A percentile compares a stretch with the other conserved stretches of the same genome.
These are phyloP conservation scores for Drosophila ercepeae DNA, from an alignment of 1,140 invertebrate genomes.

Conservation along the genomic window DNA sequence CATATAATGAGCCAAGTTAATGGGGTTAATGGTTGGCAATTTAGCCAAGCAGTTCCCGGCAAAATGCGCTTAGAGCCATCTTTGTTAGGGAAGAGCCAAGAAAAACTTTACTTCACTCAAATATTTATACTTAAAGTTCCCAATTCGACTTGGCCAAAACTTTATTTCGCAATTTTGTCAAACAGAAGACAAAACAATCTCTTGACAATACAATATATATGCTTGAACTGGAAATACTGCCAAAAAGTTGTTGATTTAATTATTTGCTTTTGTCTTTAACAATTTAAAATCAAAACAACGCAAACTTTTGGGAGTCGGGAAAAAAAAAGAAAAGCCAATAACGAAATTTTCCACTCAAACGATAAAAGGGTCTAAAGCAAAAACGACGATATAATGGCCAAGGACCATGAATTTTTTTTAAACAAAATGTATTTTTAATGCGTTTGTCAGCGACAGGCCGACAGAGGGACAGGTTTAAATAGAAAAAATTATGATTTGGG, in stretches of 20 bases:
- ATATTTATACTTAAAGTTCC: neutral
- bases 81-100: neutral
- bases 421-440: slow-evolving; percentile 70
- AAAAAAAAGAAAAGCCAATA: slow-evolving; percentile 57
- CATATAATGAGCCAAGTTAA: slow-evolving; percentile 30
- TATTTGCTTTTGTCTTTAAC: slow-evolving; percentile 37
- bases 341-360: slow-evolving; percentile 76
- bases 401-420: slow-evolving; percentile 40
- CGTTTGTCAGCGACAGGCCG: slow-evolving; percentile 53
- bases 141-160: slow-evolving; percentile 3
- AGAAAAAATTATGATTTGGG: slow-evolving; percentile 53
- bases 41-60: neutral
- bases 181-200: slow-evolving; percentile 20
- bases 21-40: slow-evolving; percentile 22
- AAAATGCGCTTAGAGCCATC: neutral
- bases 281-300: slow-evolving; percentile 50
- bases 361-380: slow-evolving; percentile 61
- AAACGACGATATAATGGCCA: slow-evolving; percentile 16
- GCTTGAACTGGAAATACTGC: slow-evolving; percentile 8
- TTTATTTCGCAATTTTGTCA: no score
- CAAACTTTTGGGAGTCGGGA: slow-evolving; percentile 2
- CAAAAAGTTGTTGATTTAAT: slow-evolving; percentile 22
- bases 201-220: slow-evolving; percentile 18
- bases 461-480: slow-evolving; percentile 22
- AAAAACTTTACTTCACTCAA: neutral